These are phyloP conservation scores for Wiebesia pumilae DNA, from an alignment of 1,140 invertebrate species.

Conservation along the genomic window DNA sequence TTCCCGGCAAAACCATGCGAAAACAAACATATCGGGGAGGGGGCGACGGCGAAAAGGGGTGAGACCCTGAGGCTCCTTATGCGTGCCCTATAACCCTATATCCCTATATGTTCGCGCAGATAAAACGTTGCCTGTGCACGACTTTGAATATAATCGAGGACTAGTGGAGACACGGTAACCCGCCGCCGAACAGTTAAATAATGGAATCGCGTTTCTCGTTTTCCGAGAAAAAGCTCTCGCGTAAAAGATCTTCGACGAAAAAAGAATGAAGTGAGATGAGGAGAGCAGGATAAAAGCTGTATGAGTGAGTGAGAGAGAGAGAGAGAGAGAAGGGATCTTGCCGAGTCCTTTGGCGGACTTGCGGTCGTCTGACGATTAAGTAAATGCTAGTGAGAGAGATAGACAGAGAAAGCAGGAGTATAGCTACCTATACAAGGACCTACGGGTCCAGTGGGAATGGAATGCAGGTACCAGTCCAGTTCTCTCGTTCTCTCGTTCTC, in stretches of 20 bases:
- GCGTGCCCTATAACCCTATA: conserved; percentile 7
- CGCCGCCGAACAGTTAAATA: conserved; percentile 36
- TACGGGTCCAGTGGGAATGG: conserved; percentile 74
- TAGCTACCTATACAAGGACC: conserved; percentile 73
- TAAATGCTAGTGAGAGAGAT: conserved; percentile 43
- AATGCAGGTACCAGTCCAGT: conserved; percentile 74
- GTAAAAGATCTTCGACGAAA: conserved; percentile 17
- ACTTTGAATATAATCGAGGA: conserved; percentile 34
- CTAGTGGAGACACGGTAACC: not conserved
- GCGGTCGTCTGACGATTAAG: conserved; percentile 52
- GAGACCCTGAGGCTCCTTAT: not conserved
- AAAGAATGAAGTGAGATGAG: conserved; percentile 16
- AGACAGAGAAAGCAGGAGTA: conserved; percentile 55
- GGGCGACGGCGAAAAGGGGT: not conserved
- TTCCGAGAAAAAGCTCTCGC: conserved; percentile 47
- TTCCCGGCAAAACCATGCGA: too few species aligned
- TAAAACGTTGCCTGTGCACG: not conserved
- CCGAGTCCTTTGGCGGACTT: conserved; percentile 44
- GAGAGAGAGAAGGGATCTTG: conserved; percentile 21
- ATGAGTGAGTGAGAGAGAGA: conserved; percentile 2
- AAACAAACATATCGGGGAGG: not conserved
- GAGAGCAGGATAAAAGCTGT: conserved; percentile 2
- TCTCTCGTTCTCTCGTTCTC: conserved; percentile 55
- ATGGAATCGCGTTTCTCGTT: conserved; percentile 52
- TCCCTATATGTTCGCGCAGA: not conserved